Base-by-base conservation (phyloP, 2,888 invertebrate species). In the Drosophila atripex region DNA sequence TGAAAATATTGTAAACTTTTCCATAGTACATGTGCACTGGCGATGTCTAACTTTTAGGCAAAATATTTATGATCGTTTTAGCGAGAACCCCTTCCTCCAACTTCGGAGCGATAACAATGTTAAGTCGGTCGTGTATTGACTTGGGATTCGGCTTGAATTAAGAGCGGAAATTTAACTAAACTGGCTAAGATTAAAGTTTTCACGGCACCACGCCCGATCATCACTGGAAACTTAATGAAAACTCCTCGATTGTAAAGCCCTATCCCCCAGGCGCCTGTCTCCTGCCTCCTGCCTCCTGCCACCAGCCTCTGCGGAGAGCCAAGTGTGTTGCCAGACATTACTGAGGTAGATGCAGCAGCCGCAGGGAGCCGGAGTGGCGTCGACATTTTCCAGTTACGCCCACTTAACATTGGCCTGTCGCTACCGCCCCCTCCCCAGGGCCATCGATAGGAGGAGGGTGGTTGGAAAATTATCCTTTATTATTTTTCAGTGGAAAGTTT, bases 11-110 rank as follows among this genome's bases (percentile, higher is more conserved):
- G 76, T 50, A 70, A 78, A 77, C 76, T 73, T 64, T 77, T 64
- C 49, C 23, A 18, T 21, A 18, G 39, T 38, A 35, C 38, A 43
- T 53, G 28, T 57, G 50, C 41, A 14, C 12, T 73, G 57, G 76
- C 72, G 60, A 66, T 82, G 78, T 82, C 80, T 73, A 82, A 82
- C 83, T 82, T 82, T 82, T 79, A 68, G 77, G 66, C 79, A 76
- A 79, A 82, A 85, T 82, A 82, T 82, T 82, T 82, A 82, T 82
- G 86, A 82, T 79, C 83, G 86, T 76, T 82, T 82, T 85, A 79
- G 52, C 38, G 63, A 38, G 38, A 46, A 12, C 43, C 43, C 38
- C 45, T 30, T 11, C 45, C 52, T 63, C 16, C 46, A 64, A 63
- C 30, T 64, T 64, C 38, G 0, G 16, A 63, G 38, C 63, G 63